Conservation (phyloP, 2,113 vertebrate genomes). For the Hyaena hyaena region DNA sequence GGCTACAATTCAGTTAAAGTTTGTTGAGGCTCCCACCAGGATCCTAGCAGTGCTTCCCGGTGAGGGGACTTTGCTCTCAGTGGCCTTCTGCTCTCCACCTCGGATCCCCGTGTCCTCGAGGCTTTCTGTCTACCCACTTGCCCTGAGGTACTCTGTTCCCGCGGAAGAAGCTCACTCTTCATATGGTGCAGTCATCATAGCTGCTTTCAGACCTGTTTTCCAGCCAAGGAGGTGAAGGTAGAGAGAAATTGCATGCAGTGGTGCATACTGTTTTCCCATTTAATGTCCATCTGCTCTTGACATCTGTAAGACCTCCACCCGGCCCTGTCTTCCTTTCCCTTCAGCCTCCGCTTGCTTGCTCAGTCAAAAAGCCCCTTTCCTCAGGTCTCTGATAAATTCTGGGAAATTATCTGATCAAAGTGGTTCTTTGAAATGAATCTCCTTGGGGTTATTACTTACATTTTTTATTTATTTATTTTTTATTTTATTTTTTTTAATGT, state of each 20-base stretch:
- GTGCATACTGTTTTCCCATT: neutral
- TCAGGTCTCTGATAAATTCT: conserved; percentile 7
- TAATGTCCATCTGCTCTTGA: neutral
- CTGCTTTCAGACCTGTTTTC: neutral
- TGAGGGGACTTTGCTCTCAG: neutral
- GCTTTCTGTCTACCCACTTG: neutral
- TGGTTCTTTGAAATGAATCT: conserved; percentile 21
- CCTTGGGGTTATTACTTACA: neutral
- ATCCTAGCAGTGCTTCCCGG: neutral
- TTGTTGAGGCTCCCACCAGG: neutral
- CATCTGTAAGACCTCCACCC: neutral
- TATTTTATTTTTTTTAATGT: too few species aligned
- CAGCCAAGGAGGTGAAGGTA: conserved; percentile 1
- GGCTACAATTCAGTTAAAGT: neutral
- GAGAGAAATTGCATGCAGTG: neutral
- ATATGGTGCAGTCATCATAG: neutral
- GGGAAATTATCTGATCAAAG: conserved; percentile 16
- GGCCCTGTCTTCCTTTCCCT: neutral
- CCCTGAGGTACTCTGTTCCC: neutral
- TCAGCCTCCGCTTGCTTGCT: neutral
- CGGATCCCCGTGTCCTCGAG: neutral
- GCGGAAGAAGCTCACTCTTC: neutral
- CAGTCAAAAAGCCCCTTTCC: neutral
- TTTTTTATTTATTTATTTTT: too few species aligned
- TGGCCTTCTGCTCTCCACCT: neutral